Evolutionary conservation across 1,140 invertebrate genomes (phyloP).

Genomic region (Bombus fervidus): DNA sequence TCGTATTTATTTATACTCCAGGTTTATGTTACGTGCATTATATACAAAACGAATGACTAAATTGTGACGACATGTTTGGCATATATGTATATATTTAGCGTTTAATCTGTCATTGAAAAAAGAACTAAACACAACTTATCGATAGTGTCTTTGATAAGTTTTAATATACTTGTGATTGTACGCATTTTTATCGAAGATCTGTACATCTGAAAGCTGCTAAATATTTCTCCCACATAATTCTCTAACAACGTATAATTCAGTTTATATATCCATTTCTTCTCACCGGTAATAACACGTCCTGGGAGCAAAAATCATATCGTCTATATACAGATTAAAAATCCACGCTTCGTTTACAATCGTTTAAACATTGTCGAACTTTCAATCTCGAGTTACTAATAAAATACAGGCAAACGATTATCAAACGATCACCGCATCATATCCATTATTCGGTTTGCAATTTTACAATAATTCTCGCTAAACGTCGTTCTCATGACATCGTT

Average conservation of each 20-base stretch:
- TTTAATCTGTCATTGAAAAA: slow-evolving; percentile 12
- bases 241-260: slow-evolving; percentile 15
- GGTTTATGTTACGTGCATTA: slow-evolving; percentile 27
- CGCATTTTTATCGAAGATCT: slow-evolving; percentile 3
- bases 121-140: slow-evolving; percentile 22
- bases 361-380: slow-evolving; percentile 1
- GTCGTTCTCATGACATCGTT: not conserved
- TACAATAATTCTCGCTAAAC: slow-evolving; percentile 19
- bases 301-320: slow-evolving; percentile 23
- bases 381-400: slow-evolving; percentile 19
- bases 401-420: slow-evolving; percentile 33
- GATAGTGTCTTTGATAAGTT: slow-evolving; percentile 31
- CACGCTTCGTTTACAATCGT: slow-evolving; percentile 29
- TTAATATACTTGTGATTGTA: slow-evolving; percentile 28
- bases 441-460: slow-evolving; percentile 13
- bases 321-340: slow-evolving; percentile 37
- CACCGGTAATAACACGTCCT: slow-evolving; percentile 1
- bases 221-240: slow-evolving; percentile 4
- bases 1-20: slow-evolving; percentile 42
- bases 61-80: slow-evolving; percentile 27
- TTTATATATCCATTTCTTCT: not conserved
- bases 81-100: slow-evolving; percentile 18
- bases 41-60: slow-evolving; percentile 49
- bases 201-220: slow-evolving; percentile 2
- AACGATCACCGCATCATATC: not conserved